These are phyloP conservation scores for Griposia aprilina DNA, from an alignment of 2,888 invertebrate genomes.

Conservation along the genomic window DNA sequence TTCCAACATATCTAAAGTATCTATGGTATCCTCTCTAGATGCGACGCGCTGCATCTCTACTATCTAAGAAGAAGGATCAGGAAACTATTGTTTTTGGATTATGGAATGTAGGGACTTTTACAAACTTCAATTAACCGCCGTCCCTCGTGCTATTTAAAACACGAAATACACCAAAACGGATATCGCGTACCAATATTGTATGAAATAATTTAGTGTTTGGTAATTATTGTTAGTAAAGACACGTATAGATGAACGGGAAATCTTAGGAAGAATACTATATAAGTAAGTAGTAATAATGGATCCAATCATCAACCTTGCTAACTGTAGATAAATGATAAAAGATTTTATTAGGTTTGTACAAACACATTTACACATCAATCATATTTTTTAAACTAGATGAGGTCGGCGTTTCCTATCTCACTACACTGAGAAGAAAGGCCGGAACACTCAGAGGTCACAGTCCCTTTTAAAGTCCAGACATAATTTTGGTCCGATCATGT, in stretches of 20 bases:
- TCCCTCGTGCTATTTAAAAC: neutral
- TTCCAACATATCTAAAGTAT: slow-evolving; percentile 19
- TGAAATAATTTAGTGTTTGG: neutral
- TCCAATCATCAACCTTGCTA: neutral
- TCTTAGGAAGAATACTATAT: neutral
- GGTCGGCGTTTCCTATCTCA: no score
- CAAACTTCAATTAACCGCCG: no score
- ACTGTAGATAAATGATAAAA: no score
- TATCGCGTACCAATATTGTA: neutral
- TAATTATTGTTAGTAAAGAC: neutral
- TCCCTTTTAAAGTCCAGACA: no score
- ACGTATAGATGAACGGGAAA: neutral
- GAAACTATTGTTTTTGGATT: neutral
- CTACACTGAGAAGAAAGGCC: no score
- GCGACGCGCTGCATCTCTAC: slow-evolving; percentile 1
- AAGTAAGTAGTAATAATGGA: neutral
- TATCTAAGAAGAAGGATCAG: neutral
- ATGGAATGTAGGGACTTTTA: neutral
- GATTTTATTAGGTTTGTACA: no score
- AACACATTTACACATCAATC: no score
- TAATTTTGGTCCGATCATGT: no score
- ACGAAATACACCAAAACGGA: neutral
- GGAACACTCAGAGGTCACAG: no score
- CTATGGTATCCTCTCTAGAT: slow-evolving; percentile 1
- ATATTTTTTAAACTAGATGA: no score